These are phyloP conservation scores for Rhynchonycteris naso DNA, from an alignment of 2,797 vertebrate species.

Conservation along the genomic window DNA sequence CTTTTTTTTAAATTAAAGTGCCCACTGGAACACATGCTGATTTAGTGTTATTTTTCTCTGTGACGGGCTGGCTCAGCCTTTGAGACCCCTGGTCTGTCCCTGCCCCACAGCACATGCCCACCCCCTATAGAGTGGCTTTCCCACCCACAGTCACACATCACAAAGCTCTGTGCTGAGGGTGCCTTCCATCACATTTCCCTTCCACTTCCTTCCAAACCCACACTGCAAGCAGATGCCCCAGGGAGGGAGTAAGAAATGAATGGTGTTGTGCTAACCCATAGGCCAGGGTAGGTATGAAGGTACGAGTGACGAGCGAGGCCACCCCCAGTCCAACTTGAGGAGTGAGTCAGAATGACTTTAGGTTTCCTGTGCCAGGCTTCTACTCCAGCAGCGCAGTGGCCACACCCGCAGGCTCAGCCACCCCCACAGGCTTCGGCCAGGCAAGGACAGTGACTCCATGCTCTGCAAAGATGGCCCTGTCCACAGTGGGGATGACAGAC, in stretches of 20 bases:
- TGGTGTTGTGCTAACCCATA: background rate
- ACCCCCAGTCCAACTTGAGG: background rate
- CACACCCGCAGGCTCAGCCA: background rate
- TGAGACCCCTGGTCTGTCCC: background rate
- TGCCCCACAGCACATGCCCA: background rate
- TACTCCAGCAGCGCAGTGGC: background rate
- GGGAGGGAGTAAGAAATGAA: background rate
- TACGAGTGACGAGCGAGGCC: slow-evolving; percentile 40
- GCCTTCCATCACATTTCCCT: background rate
- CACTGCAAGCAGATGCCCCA: background rate
- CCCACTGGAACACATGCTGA: slow-evolving; percentile 7
- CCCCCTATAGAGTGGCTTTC: background rate
- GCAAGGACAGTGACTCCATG: background rate
- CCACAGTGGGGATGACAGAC: rapidly evolving
- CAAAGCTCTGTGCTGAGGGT: background rate
- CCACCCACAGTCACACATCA: background rate
- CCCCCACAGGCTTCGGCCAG: slow-evolving; percentile 62
- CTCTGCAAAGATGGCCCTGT: background rate
- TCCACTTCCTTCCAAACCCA: slow-evolving; percentile 1
- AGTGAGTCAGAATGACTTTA: slow-evolving; percentile 61
- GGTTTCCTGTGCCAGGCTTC: slow-evolving; percentile 61
- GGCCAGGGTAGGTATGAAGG: background rate
- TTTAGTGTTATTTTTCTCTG: slow-evolving; percentile 36
- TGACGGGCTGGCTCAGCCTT: background rate
- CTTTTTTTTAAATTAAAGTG: slow-evolving; percentile 29